Evolutionary conservation across 1,140 invertebrate genomes (phyloP).

Genomic region (Camponotus pennsylvanicus): DNA sequence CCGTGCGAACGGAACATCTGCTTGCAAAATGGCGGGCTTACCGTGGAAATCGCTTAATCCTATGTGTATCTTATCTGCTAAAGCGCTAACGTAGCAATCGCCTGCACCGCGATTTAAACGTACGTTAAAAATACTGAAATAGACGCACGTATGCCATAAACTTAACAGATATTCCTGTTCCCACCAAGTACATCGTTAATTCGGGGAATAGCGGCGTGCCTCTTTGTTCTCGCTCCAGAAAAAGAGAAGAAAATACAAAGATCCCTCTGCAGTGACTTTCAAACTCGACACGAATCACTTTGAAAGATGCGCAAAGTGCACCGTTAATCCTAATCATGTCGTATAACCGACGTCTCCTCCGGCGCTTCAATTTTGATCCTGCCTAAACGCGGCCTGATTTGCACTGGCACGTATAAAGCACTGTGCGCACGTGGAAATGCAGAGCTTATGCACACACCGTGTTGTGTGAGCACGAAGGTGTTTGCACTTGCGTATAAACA

Average conservation of each 20-base stretch:
- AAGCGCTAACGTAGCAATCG: slow-evolving; percentile 36
- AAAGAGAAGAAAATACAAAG: background rate
- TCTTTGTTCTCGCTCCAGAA: background rate
- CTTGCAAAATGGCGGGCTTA: slow-evolving; percentile 70
- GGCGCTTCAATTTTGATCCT: slow-evolving; percentile 69
- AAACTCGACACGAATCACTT: slow-evolving; percentile 1
- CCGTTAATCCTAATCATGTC: slow-evolving; percentile 67
- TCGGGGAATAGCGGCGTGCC: background rate
- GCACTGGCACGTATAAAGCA: slow-evolving; percentile 70
- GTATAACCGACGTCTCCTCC: slow-evolving; percentile 58
- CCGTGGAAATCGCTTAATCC: slow-evolving; percentile 73
- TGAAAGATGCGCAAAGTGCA: slow-evolving; percentile 46
- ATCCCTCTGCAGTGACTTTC: background rate
- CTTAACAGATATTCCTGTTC: slow-evolving; percentile 11
- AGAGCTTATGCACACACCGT: slow-evolving; percentile 41
- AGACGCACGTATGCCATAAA: background rate
- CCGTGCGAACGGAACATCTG: slow-evolving; percentile 74
- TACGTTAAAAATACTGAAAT: slow-evolving; percentile 46
- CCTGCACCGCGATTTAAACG: background rate
- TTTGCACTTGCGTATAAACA: slow-evolving; percentile 70
- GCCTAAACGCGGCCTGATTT: slow-evolving; percentile 67
- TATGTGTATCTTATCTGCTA: slow-evolving; percentile 70
- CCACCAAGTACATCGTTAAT: background rate
- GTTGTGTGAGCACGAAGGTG: slow-evolving; percentile 59
- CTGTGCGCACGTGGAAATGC: slow-evolving; percentile 34